Percentiles rank a stretch among this genome's conserved stretches.
phyloP scores from a whole-genome alignment of 2,113 vertebrate genomes.

The Psilopsiagon aurifrons region DNA sequence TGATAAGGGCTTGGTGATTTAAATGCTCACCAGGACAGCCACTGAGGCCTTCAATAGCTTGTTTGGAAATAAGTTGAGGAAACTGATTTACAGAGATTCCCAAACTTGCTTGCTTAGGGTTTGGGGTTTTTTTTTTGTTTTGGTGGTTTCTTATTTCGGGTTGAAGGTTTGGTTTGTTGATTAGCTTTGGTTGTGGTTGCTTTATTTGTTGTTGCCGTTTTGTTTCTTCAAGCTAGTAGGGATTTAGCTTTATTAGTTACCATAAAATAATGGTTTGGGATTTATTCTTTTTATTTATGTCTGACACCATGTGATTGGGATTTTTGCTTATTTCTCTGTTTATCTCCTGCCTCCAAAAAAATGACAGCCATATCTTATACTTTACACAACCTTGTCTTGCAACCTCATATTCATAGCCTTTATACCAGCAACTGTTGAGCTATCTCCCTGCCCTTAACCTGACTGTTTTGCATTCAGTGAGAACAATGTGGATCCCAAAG shows the following conservation, averaged over 20 bases:
- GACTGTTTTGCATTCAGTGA: neutral
- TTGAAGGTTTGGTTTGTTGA: neutral
- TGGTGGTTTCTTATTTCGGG: neutral
- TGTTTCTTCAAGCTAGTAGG: neutral
- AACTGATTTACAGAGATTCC: neutral
- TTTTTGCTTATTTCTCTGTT: neutral
- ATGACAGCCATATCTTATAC: neutral
- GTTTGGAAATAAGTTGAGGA: neutral
- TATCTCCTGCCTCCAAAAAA: neutral
- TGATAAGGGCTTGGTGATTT: slow-evolving; percentile 21
- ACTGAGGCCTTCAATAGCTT: neutral
- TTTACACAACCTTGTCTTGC: neutral
- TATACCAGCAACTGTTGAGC: neutral
- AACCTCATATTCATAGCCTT: neutral
- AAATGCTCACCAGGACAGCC: neutral
- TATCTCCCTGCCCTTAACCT: neutral
- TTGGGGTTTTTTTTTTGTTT: neutral
- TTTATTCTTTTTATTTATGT: neutral
- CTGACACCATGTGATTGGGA: neutral
- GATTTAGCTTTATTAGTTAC: neutral
- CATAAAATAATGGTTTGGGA: neutral
- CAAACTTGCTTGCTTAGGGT: neutral
- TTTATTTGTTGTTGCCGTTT: neutral
- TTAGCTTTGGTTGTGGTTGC: neutral
- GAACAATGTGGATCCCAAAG: neutral